Percentiles rank a stretch among this genome's conserved stretches.
These are phyloP conservation scores for Drosophila tani DNA, from an alignment of 1,140 invertebrate genomes.

Conservation along the genomic window DNA sequence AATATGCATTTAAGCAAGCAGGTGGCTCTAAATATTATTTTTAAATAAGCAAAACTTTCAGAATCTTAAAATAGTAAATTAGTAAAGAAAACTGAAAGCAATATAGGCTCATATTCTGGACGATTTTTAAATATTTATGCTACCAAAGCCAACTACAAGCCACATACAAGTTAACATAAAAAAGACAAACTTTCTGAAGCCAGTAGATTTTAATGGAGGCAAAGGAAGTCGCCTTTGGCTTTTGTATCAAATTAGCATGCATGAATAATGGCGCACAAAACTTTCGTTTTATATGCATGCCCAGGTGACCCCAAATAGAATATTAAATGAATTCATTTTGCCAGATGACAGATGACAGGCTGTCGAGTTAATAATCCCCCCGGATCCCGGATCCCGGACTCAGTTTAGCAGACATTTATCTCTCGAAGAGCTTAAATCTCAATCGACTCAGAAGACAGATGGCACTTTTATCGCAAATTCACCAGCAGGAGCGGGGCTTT, in stretches of 20 bases:
- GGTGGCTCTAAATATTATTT: too few relatives aligned
- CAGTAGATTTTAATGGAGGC: background rate
- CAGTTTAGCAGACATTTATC: conserved; percentile 38
- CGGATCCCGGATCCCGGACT: background rate
- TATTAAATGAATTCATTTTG: conserved; percentile 41
- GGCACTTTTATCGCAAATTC: conserved; percentile 47
- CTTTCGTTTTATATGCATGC: conserved; percentile 17
- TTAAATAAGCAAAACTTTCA: too few relatives aligned
- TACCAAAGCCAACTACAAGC: too few relatives aligned
- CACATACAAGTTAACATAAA: too few relatives aligned
- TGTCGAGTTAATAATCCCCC: conserved; percentile 35
- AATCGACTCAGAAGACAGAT: conserved; percentile 28
- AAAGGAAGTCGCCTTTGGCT: conserved; percentile 11
- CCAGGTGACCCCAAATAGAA: conserved; percentile 47
- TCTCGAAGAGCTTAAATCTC: conserved; percentile 19
- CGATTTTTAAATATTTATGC: too few relatives aligned
- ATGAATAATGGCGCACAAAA: conserved; percentile 27
- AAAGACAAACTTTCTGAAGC: too few relatives aligned
- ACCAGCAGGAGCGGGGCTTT: conserved; percentile 44
- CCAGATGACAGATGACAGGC: conserved; percentile 21
- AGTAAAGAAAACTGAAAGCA: too few relatives aligned
- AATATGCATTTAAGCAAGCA: too few relatives aligned
- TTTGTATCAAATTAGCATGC: conserved; percentile 43
- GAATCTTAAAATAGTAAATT: too few relatives aligned
- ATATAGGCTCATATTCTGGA: too few relatives aligned